Conservation (phyloP, 35 echinoderm and acorn worm species). For the Apostichopus japonicus region DNA sequence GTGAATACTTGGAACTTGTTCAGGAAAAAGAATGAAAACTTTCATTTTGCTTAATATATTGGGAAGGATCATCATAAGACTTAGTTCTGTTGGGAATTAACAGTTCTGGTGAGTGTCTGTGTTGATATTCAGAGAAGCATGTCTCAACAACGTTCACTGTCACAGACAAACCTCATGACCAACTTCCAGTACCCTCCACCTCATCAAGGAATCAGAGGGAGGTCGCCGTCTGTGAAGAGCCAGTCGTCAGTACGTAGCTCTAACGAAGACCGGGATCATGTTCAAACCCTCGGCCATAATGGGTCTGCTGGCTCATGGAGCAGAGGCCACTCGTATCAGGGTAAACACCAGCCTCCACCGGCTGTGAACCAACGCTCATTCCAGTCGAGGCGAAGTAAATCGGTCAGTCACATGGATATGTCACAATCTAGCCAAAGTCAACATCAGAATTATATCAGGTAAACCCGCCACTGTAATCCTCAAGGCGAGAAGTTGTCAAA, state of each 20-base stretch:
- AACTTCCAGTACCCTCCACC: constrained; percentile 10
- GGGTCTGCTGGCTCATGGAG: not conserved
- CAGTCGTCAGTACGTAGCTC: not conserved
- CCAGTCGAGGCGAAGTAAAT: constrained; percentile 6
- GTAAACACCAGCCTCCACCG: not conserved
- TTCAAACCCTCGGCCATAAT: not conserved
- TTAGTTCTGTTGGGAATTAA: not conserved
- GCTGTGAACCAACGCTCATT: not conserved
- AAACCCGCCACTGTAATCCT: not conserved
- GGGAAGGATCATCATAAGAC: not conserved
- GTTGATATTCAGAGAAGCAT: constrained; percentile 17
- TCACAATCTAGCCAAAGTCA: not conserved
- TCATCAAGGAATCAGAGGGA: not conserved
- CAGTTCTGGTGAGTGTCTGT: not conserved
- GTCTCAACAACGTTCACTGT: constrained; percentile 32
- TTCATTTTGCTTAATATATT: not conserved
- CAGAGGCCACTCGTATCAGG: not conserved
- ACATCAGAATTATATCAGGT: constrained; percentile 20
- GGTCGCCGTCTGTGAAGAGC: constrained; percentile 28
- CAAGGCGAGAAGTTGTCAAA: not conserved
- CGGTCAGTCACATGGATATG: constrained; percentile 4
- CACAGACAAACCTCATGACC: constrained; percentile 16
- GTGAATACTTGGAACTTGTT: not conserved
- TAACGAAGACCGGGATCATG: not conserved
- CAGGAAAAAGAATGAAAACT: not conserved